These are phyloP conservation scores for Liolophura sinensis DNA, from an alignment of 1,140 invertebrate genomes.

Conservation along the genomic window DNA sequence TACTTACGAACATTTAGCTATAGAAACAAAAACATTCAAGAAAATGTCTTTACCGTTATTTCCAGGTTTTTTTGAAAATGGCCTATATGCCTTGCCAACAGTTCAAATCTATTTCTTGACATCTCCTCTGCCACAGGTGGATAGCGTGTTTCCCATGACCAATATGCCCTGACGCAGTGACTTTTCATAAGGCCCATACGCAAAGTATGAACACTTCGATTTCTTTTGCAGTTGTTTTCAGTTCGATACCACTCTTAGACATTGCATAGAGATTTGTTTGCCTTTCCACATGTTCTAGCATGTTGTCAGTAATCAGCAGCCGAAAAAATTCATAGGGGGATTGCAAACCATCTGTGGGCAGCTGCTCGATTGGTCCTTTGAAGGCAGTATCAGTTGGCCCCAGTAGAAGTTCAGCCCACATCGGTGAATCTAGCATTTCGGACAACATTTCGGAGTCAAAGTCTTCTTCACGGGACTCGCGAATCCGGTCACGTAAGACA, in stretches of 20 bases:
- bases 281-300: slow-evolving; percentile 9
- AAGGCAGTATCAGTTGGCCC: no score
- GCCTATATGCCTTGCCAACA: slow-evolving; percentile 8
- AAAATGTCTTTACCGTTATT: no score
- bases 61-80: slow-evolving; percentile 24
- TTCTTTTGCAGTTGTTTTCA: slow-evolving; percentile 15
- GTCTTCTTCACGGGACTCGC: no score
- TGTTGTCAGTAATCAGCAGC: slow-evolving; percentile 6
- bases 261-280: slow-evolving; percentile 10
- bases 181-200: slow-evolving; percentile 15
- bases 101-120: slow-evolving; percentile 11
- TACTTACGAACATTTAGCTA: no score
- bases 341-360: no score
- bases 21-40: no score
- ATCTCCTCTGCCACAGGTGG: slow-evolving; percentile 14
- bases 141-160: slow-evolving; percentile 17
- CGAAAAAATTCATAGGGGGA: slow-evolving; percentile 15
- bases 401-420: no score
- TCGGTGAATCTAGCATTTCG: no score
- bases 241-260: slow-evolving; percentile 8
- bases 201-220: slow-evolving; percentile 12
- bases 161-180: slow-evolving; percentile 12
- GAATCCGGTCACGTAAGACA: no score
- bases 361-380: no score
- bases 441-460: no score